These are phyloP conservation scores for Calephelis nemesis DNA, from an alignment of 1,140 invertebrate genomes.

Conservation along the genomic window DNA sequence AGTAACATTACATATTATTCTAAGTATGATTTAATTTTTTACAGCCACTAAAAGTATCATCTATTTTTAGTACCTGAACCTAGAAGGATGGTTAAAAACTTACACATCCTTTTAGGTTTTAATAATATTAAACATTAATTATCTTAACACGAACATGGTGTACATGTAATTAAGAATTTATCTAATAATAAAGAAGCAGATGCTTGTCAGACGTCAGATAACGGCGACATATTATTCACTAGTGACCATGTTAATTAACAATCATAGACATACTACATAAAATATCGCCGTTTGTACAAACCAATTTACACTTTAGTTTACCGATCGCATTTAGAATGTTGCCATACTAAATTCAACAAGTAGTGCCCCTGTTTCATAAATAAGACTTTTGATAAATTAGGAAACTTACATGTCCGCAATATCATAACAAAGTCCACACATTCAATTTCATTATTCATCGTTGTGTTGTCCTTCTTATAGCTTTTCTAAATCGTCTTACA, in stretches of 20 bases:
- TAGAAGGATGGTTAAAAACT: background rate
- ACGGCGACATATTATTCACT: background rate
- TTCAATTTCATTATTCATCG: slow-evolving; percentile 38
- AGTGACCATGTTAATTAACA: background rate
- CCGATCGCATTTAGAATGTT: too few species aligned
- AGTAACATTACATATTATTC: slow-evolving; percentile 1
- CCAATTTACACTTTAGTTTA: too few species aligned
- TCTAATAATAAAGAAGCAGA: background rate
- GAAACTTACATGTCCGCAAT: too few species aligned
- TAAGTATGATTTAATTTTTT: background rate
- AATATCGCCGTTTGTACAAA: too few species aligned
- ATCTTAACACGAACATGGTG: slow-evolving; percentile 1
- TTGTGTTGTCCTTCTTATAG: slow-evolving; percentile 46
- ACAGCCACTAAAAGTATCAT: background rate
- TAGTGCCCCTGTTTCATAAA: too few species aligned
- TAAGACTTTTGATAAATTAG: too few species aligned
- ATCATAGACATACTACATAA: too few species aligned
- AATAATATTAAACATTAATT: background rate
- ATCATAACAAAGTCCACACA: background rate
- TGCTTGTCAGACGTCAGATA: background rate
- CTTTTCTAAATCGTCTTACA: slow-evolving; percentile 45
- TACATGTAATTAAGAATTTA: background rate
- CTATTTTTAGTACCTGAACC: slow-evolving; percentile 5
- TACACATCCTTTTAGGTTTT: background rate
- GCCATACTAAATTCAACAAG: too few species aligned